phyloP scores from a whole-genome alignment of 2,113 vertebrate genomes.

The Lynx canadensis region DNA sequence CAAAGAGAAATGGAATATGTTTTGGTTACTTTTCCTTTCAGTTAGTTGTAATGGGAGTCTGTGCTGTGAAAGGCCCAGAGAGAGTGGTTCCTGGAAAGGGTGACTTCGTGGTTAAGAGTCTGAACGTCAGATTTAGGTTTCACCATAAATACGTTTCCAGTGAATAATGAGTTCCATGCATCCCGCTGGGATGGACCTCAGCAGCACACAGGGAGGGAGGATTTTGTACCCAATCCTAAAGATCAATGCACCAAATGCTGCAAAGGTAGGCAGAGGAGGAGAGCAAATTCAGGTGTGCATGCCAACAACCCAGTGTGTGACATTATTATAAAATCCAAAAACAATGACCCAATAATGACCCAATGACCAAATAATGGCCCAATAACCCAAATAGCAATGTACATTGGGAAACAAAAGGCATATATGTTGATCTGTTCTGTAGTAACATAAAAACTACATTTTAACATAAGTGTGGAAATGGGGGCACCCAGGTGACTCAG shows the following conservation, averaged over 20 bases:
- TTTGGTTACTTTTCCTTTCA: neutral
- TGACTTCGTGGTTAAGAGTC: neutral
- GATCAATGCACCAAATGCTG: accelerated
- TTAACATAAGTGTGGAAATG: neutral
- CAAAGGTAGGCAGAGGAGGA: too few species aligned
- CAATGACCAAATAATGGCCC: too few species aligned
- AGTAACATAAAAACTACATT: neutral
- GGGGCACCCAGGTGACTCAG: too few species aligned
- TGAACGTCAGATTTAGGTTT: neutral
- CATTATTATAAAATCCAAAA: neutral
- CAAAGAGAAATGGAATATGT: neutral
- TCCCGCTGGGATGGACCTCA: neutral
- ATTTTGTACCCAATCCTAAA: neutral
- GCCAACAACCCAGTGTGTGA: too few species aligned
- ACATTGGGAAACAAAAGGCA: neutral
- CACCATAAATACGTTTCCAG: neutral
- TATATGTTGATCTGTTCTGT: neutral
- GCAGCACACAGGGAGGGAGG: neutral
- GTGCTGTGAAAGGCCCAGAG: neutral
- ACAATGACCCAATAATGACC: too few species aligned
- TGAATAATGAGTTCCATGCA: accelerated
- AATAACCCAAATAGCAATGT: neutral
- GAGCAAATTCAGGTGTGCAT: neutral
- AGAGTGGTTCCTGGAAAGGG: neutral
- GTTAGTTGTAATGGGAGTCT: neutral